Evolutionary conservation across 1,140 invertebrate species (phyloP), one percentile per base, ranked within the genome.

Genomic region (Euschistus heros): DNA sequence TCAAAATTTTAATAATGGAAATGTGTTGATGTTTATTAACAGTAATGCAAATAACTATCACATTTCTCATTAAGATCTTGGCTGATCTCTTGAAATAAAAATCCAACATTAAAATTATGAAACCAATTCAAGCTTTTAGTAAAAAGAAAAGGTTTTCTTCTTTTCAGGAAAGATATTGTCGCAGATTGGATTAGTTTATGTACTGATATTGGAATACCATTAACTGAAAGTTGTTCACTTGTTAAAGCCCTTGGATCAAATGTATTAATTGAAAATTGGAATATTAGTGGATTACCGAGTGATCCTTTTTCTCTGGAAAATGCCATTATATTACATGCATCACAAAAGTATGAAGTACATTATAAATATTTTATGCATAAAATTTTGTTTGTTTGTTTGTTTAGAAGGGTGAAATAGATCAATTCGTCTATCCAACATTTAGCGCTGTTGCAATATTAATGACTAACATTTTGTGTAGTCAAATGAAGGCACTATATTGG

Each of bases 251-350:
- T 96, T 47, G 92, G 92, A 0, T 83, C 87, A 27, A 89, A 92
- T 63, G 88, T 94, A 18, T 83, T 86, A 75, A 89, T 91, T 67
- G 86, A 90, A 75, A 84, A 87, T 64, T 96, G 92, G 92, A 90
- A 89, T 72, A 88, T 95, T 63, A 82, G 83, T 68, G 91, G 89
- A 0, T 77, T 96, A 67, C 92, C 93, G 0, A 81, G 85, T 69
- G 93, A 96, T 76, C 81, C 81, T 20, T 94, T 96, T 77, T 95
- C 92, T 5, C 87, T 86, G 37, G 92, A 95, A 72, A 97, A 96
- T 78, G 92, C 84, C 68, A 88, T 94, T 26, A 94, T 96, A 69
- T 18, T 61, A 15, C 5, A 61, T 26, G 7, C 54, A 57, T 57
- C 54, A 57, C 14, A 57, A 26, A 57, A 26, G 54, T 57, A 57